Percentiles rank a stretch among this genome's conserved stretches.
phyloP scores from a whole-genome alignment of 64 coral and sea anemone species.

The Actinia tenebrosa region DNA sequence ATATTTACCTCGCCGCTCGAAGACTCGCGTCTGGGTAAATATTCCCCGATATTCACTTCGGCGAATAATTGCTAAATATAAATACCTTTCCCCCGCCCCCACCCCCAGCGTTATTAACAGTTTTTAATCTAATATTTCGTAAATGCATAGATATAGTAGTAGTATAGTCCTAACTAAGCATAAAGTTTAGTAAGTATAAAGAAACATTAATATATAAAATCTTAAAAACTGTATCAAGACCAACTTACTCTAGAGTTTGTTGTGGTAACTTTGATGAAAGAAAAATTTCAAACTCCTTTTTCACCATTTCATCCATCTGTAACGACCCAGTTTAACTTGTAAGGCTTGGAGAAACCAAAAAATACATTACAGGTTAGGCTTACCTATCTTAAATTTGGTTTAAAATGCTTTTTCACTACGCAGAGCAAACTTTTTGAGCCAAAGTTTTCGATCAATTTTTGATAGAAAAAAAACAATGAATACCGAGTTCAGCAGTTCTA shows the following conservation, averaged over 20 bases:
- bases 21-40: too few species aligned
- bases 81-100: too few species aligned
- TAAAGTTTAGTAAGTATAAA: too few species aligned
- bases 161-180: too few species aligned
- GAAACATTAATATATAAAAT: too few species aligned
- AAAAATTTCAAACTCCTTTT: constrained; percentile 3
- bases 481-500: neutral
- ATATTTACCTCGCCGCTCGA: too few species aligned
- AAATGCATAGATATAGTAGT: too few species aligned
- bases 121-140: too few species aligned
- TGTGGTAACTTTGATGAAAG: neutral
- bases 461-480: neutral
- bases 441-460: neutral
- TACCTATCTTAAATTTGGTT: neutral
- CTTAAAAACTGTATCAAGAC: neutral
- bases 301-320: constrained; percentile 11
- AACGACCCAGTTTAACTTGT: neutral
- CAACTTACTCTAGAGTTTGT: constrained; percentile 16
- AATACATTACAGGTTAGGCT: neutral
- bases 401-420: neutral
- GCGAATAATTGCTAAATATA: too few species aligned
- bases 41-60: too few species aligned
- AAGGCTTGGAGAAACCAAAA: neutral
- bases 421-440: too few species aligned
- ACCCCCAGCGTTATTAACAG: too few species aligned